Base-by-base conservation (phyloP, 2,888 invertebrate species). In the Galeruca laticollis region DNA sequence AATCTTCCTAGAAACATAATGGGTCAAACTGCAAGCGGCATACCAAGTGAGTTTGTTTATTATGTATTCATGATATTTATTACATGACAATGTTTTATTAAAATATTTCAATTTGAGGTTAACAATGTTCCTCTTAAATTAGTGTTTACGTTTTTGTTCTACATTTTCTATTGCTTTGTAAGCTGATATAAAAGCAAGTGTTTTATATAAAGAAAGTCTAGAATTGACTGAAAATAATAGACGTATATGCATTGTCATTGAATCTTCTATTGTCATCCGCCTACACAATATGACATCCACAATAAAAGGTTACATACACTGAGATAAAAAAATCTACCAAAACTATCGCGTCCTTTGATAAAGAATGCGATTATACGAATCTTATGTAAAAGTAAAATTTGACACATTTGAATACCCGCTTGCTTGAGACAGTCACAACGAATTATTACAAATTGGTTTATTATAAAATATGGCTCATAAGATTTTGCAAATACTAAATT, bases 1-100 rank as follows among this genome's bases (percentile, higher is more conserved):
- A 21, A n/a, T 26, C 61, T 60, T 63, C 59, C 33, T 56, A 49
- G 35, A 67, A 60, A 67, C 62, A 71, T 52, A 59, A 80, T 80
- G 80, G 80, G 80, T 66, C 80, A 80, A 74, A 76, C 78, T 37
- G 73, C 79, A 56, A 80, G 80, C 62, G 80, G 79, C 68, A 77
- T 80, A 73, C 77, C 78, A 75, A 78, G 80, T 80, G 68, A 79
- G 78, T 74, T 15, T 31, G 31, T 35, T 54, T 69, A 60, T 61
- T 67, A 68, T 62, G 59, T 57, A 57, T 26, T 33, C 33, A 56
- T 56, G 15, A n/a, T n/a, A n/a, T n/a, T 15, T 33, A 15, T 15
- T 54, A n/a, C 18, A 35, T 33, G 21, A 20, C 6, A 13, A 4
- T 26, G 11, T 3, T 13, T 52, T 13, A n/a, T 52, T 52, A n/a